phyloP scores from a whole-genome alignment of 2,797 vertebrate genomes.

The Distichodus sexfasciatus region DNA sequence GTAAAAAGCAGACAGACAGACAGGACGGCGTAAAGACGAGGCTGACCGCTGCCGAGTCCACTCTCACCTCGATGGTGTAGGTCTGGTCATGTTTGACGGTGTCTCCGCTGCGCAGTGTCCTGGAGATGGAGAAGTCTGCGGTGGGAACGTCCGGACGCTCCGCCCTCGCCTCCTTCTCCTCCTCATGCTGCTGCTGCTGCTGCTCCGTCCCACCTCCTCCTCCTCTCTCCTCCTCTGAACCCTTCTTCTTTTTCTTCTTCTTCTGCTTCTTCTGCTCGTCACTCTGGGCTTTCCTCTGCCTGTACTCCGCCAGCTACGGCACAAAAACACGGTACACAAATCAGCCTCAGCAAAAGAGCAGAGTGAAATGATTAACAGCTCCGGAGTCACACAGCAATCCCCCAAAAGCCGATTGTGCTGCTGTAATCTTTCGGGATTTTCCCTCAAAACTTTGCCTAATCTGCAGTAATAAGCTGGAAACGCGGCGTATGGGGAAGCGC shows the following conservation, averaged over 20 bases:
- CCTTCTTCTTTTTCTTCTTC: constrained; percentile 85
- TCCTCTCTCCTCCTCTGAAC: constrained; percentile 45
- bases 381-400: no score
- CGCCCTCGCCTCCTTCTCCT: constrained; percentile 62
- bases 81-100: constrained; percentile 77
- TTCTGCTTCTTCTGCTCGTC: constrained; percentile 90
- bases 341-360: neutral
- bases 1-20: no score
- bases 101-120: constrained; percentile 79
- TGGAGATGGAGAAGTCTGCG: constrained; percentile 75
- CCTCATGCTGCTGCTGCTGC: constrained; percentile 60
- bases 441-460: no score
- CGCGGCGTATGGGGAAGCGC: constrained; percentile 60
- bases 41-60: no score
- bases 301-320: constrained; percentile 89
- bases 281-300: constrained; percentile 85
- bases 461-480: neutral
- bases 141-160: no score
- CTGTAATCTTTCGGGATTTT: no score
- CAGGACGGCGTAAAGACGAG: no score
- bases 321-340: constrained; percentile 10
- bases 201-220: no score
- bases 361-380: neutral
- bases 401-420: no score
- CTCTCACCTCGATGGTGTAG: constrained; percentile 83